Evolutionary conservation across 2,113 vertebrate species (phyloP), one percentile per base, ranked within the genome.

Genomic region (Calyptomena viridis): DNA sequence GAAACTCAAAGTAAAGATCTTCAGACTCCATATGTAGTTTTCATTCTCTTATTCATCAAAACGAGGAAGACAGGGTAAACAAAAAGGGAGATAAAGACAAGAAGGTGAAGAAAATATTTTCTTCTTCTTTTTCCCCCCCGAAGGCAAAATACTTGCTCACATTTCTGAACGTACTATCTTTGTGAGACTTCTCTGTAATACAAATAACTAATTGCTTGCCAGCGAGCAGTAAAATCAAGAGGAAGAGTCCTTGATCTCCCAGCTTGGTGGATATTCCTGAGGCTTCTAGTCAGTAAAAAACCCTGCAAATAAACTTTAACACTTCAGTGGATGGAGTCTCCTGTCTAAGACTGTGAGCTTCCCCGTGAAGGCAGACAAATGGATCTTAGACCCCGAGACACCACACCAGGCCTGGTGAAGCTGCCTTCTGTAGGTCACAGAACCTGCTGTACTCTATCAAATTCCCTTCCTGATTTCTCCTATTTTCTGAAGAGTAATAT

Each of bases 171-270:
- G 5, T 12, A 35, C 42, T 55, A 68, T 78, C 67, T 90, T 86
- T 92, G 92, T 62, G 58, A 93, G 93, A 42, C n/a, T 74, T 63
- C 85, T 92, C 84, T 85, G 74, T 80, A 91, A 92, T 9, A 88
- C 72, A 95, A 94, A 88, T 80, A 94, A 93, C 87, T 93, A 96
- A 94, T 85, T 97, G 82, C 90, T 94, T 96, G 82, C 92, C 90
- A 88, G 53, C 2, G 0, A 93, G 79, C 85, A 68, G 63, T 84
- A 74, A 80, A 88, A 93, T 52, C 49, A 60, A 47, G 75, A 95
- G n/a, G 60, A 87, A 90, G 37, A 84, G 85, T 93, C 89, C 96
- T 97, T 95, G 69, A 92, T 95, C 79, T 94, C 87, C 72, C 73
- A 86, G 92, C 78, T 92, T 88, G 71, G 42, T 90, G 47, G 79